These are phyloP conservation scores for Ceratina australensis DNA, from an alignment of 1,140 invertebrate genomes.

Conservation along the genomic window DNA sequence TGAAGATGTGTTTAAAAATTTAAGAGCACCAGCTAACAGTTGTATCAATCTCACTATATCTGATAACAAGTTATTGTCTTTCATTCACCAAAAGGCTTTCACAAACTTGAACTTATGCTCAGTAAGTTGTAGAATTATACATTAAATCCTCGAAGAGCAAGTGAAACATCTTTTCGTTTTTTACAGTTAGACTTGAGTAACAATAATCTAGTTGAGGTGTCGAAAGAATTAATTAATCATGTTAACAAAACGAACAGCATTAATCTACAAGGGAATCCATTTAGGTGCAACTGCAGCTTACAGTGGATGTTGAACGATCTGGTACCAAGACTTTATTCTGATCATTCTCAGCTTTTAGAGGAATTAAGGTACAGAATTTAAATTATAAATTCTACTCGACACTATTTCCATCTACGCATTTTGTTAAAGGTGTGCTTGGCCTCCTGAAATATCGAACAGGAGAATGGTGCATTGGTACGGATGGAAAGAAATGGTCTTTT, in stretches of 20 bases:
- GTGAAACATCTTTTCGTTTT: conserved; percentile 27
- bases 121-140: conserved; percentile 63
- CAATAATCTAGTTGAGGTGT: conserved; percentile 66
- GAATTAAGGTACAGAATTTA: conserved; percentile 68
- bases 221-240: conserved; percentile 43
- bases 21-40: conserved; percentile 48
- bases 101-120: conserved; percentile 65
- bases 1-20: conserved; percentile 59
- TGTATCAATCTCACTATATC: conserved; percentile 69
- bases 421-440: conserved; percentile 65
- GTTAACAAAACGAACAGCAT: conserved; percentile 51
- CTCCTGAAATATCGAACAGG: conserved; percentile 54
- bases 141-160: conserved; percentile 11
- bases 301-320: conserved; percentile 73
- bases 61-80: conserved; percentile 59
- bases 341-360: conserved; percentile 55
- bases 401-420: conserved; percentile 16
- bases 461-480: conserved; percentile 73
- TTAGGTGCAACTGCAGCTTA: conserved; percentile 71
- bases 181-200: conserved; percentile 72
- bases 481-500: conserved; percentile 68
- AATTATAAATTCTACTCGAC: background rate
- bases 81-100: conserved; percentile 61
- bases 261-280: conserved; percentile 74
- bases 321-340: conserved; percentile 65